Evolutionary conservation across 2,797 vertebrate species (phyloP).

Genomic region (Pempheris klunzingeri): DNA sequence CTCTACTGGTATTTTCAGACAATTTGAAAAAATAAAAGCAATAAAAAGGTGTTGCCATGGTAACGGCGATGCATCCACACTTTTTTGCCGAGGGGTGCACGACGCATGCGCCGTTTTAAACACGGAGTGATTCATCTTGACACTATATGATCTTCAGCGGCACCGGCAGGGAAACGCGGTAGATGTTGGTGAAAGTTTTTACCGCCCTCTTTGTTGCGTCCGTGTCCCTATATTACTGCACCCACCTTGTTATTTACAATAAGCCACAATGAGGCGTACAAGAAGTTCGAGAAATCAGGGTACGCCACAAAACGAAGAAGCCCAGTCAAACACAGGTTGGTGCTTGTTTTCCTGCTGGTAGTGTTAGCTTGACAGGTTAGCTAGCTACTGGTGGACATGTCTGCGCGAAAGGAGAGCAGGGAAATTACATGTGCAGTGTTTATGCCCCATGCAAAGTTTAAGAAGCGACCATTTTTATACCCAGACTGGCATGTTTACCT

Average conservation of each 20-base stretch:
- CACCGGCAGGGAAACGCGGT: slow-evolving; percentile 15
- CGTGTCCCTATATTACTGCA: fast-evolving
- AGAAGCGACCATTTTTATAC: background rate
- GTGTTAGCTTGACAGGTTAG: slow-evolving; percentile 14
- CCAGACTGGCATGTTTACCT: background rate
- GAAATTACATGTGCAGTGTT: background rate
- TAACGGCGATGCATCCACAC: background rate
- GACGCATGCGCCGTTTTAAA: slow-evolving; percentile 2
- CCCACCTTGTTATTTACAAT: fast-evolving
- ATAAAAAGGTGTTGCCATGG: background rate
- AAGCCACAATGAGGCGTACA: slow-evolving; percentile 74
- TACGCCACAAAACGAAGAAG: slow-evolving; percentile 35
- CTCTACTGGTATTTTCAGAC: too few species aligned
- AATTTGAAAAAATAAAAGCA: too few species aligned
- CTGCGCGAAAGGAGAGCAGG: background rate
- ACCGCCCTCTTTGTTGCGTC: background rate
- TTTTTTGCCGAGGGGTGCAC: background rate
- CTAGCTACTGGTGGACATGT: slow-evolving; percentile 31
- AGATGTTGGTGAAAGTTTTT: slow-evolving; percentile 36
- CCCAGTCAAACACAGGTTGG: slow-evolving; percentile 69
- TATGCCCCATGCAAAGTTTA: fast-evolving
- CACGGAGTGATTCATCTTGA: slow-evolving; percentile 1
- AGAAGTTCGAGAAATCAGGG: slow-evolving; percentile 62
- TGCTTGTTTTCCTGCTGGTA: background rate
- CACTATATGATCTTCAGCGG: background rate